Evolutionary conservation across 1,140 invertebrate genomes (phyloP).

Genomic region (Zaprionus taronus): DNA sequence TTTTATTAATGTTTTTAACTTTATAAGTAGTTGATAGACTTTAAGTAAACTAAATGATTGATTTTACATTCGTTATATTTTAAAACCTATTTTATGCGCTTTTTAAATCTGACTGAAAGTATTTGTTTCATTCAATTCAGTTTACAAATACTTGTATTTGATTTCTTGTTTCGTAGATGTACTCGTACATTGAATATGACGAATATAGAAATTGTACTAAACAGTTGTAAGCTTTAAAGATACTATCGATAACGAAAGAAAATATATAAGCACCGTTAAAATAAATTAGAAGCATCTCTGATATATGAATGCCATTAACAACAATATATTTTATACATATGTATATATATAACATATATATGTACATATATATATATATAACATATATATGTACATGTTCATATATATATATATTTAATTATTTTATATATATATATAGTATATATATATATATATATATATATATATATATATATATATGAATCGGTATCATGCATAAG

Average conservation of each 20-base stretch:
- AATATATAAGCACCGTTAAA: neutral
- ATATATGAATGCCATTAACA: constrained; percentile 1
- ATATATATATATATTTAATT: neutral
- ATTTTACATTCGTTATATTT: neutral
- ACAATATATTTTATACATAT: neutral
- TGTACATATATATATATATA: too few species aligned
- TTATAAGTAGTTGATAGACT: neutral
- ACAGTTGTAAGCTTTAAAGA: constrained; percentile 2
- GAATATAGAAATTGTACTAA: neutral
- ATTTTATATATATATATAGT: neutral
- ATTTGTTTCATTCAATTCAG: neutral
- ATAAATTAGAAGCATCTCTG: neutral
- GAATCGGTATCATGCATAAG: neutral
- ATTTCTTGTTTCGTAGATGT: neutral
- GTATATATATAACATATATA: neutral
- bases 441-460: too few species aligned
- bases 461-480: too few species aligned
- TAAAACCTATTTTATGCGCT: neutral
- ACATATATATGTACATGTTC: too few species aligned
- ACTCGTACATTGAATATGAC: neutral
- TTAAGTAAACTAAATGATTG: neutral
- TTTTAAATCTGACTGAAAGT: constrained; percentile 8
- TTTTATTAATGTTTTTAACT: neutral
- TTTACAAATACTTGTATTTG: neutral
- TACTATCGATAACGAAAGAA: neutral